phyloP scores from a whole-genome alignment of 2,888 invertebrate species.

The Nomada fabriciana region DNA sequence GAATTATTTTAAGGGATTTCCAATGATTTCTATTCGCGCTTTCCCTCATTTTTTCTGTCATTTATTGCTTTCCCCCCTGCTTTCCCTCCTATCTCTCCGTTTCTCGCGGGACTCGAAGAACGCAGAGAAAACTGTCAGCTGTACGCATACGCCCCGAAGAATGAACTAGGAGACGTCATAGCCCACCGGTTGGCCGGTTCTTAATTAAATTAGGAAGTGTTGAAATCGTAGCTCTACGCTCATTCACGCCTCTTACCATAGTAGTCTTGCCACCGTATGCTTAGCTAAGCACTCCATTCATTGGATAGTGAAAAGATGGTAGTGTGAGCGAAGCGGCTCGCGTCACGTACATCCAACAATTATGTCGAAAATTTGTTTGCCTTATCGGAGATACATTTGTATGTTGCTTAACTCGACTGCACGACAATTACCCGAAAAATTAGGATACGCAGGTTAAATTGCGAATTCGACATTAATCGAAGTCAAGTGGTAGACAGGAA shows the following conservation, averaged over 20 bases:
- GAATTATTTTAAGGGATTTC: neutral
- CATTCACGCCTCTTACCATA: conserved; percentile 78
- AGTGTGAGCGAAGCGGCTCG: conserved; percentile 43
- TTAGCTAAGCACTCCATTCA: conserved; percentile 76
- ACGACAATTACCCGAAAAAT: neutral
- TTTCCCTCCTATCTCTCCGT: neutral
- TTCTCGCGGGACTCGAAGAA: conserved; percentile 18
- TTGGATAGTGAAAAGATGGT: conserved; percentile 72
- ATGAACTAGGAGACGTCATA: conserved; percentile 67
- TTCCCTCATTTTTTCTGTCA: neutral
- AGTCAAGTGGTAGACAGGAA: too few species aligned
- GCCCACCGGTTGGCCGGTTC: conserved; percentile 71
- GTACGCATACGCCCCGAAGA: conserved; percentile 63
- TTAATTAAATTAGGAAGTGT: conserved; percentile 81
- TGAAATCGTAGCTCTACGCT: conserved; percentile 78
- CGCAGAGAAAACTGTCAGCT: conserved; percentile 62
- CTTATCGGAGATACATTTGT: neutral
- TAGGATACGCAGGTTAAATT: neutral
- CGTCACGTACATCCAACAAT: conserved; percentile 51
- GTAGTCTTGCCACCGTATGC: conserved; percentile 73
- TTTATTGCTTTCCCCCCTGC: neutral
- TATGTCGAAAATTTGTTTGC: conserved; percentile 10
- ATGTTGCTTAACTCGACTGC: neutral
- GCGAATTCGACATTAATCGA: too few species aligned
- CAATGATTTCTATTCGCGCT: neutral